phyloP scores from a whole-genome alignment of 1,140 invertebrate genomes.

The Microplitis mediator region DNA sequence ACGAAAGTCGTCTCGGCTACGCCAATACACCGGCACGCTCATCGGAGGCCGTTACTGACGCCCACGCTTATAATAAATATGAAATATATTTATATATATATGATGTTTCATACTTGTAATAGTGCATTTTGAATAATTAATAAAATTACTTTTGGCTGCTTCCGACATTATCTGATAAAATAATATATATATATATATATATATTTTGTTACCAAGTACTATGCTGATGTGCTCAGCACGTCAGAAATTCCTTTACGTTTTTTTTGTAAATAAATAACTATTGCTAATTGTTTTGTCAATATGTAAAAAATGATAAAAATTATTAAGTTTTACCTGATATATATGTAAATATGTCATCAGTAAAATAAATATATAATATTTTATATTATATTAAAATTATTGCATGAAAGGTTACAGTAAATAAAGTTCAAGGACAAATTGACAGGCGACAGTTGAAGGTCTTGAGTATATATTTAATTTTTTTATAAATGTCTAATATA shows the following conservation, averaged over 20 bases:
- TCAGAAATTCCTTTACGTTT: too few species aligned
- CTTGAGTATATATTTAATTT: background rate
- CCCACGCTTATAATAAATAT: constrained; percentile 24
- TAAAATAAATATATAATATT: background rate
- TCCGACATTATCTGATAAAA: background rate
- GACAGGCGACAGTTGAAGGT: constrained; percentile 7
- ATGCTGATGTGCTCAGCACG: too few species aligned
- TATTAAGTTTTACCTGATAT: too few species aligned
- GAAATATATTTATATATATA: background rate
- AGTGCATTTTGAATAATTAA: background rate
- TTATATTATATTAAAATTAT: background rate
- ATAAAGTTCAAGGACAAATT: constrained; percentile 15
- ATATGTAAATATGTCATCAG: too few species aligned
- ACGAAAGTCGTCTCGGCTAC: constrained; percentile 28
- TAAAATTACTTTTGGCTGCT: background rate
- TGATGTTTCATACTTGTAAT: too few species aligned
- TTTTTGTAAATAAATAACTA: too few species aligned
- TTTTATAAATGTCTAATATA: too few species aligned
- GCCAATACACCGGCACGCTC: constrained; percentile 22
- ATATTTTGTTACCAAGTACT: too few species aligned
- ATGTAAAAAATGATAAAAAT: too few species aligned
- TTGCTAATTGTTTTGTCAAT: too few species aligned
- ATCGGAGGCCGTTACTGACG: constrained; percentile 35
- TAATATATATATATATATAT: too few species aligned
- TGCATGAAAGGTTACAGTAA: background rate